phyloP scores from a whole-genome alignment of 2,888 invertebrate species.

The Oithona nana region DNA sequence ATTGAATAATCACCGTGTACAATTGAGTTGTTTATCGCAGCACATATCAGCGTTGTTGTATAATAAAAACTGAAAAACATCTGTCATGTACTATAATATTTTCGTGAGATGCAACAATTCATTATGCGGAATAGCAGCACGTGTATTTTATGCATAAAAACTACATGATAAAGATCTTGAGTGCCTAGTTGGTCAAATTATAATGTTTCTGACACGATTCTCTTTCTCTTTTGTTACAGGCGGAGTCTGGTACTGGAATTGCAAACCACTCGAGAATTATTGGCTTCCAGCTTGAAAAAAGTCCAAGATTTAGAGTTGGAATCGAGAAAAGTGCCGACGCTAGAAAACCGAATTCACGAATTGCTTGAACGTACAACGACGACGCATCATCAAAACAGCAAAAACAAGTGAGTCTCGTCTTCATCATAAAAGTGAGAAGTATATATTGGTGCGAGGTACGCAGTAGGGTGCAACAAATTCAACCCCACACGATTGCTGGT shows the following conservation, averaged over 20 bases:
- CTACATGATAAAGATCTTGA: too few relatives aligned
- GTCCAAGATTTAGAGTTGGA: slow-evolving; percentile 16
- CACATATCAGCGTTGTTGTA: too few relatives aligned
- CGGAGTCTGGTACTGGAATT: slow-evolving; percentile 7
- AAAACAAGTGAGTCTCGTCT: too few relatives aligned
- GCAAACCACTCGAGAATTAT: slow-evolving; percentile 11
- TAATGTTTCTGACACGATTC: not conserved
- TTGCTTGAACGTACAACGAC: not conserved
- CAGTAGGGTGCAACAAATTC: not conserved
- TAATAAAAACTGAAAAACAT: too few relatives aligned
- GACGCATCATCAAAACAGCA: too few relatives aligned
- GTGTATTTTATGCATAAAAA: too few relatives aligned
- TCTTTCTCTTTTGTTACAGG: slow-evolving; percentile 3
- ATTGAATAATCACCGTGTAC: too few relatives aligned
- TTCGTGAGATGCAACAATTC: too few relatives aligned
- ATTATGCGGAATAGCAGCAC: too few relatives aligned
- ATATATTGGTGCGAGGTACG: not conserved
- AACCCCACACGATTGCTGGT: not conserved
- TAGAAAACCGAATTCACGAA: not conserved
- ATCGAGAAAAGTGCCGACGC: not conserved
- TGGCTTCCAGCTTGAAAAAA: slow-evolving; percentile 2
- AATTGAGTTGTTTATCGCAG: too few relatives aligned
- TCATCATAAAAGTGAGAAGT: too few relatives aligned
- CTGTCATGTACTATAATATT: too few relatives aligned
- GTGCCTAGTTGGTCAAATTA: not conserved